These are phyloP conservation scores for Archaeoteleia sp. DNA, from an alignment of 2,888 invertebrate genomes.

Conservation along the genomic window DNA sequence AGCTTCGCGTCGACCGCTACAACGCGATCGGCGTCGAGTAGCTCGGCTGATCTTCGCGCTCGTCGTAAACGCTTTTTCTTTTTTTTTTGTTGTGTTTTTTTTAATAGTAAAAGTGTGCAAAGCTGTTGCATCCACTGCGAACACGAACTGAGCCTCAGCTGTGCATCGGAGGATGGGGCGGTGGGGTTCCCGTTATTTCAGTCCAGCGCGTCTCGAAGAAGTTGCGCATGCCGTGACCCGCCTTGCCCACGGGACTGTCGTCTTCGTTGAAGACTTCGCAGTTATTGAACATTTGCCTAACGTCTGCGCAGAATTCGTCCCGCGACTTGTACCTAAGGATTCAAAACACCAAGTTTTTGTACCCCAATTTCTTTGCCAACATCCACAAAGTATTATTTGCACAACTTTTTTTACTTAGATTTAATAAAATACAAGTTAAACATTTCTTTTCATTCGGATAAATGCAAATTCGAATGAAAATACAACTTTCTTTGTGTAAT, in stretches of 20 bases:
- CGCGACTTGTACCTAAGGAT: slow-evolving; percentile 89
- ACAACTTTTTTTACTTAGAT: background rate
- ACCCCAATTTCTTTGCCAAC: slow-evolving; percentile 1
- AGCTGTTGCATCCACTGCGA: slow-evolving; percentile 73
- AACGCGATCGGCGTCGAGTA: slow-evolving; percentile 64
- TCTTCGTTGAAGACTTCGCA: slow-evolving; percentile 99
- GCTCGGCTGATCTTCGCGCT: too few species aligned
- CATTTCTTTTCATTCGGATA: too few species aligned
- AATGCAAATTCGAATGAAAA: too few species aligned
- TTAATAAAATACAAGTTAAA: too few species aligned
- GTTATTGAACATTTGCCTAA: slow-evolving; percentile 96
- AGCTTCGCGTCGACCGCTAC: slow-evolving; percentile 63
- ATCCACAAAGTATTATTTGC: too few species aligned
- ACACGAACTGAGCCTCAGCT: slow-evolving; percentile 74
- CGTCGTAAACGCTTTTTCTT: too few species aligned
- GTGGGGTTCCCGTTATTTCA: slow-evolving; percentile 78
- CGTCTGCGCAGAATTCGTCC: slow-evolving; percentile 94
- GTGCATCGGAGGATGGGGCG: slow-evolving; percentile 66
- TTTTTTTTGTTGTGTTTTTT: background rate
- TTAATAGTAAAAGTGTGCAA: slow-evolving; percentile 74
- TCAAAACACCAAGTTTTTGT: slow-evolving; percentile 10
- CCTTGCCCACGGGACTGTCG: slow-evolving; percentile 97
- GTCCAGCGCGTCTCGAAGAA: slow-evolving; percentile 95
- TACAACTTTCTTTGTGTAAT: too few species aligned
- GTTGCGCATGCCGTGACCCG: slow-evolving; percentile 93